Evolutionary conservation across 23 tunicate genomes (phyloP).

Genomic region (Clavelina lepadiformis): DNA sequence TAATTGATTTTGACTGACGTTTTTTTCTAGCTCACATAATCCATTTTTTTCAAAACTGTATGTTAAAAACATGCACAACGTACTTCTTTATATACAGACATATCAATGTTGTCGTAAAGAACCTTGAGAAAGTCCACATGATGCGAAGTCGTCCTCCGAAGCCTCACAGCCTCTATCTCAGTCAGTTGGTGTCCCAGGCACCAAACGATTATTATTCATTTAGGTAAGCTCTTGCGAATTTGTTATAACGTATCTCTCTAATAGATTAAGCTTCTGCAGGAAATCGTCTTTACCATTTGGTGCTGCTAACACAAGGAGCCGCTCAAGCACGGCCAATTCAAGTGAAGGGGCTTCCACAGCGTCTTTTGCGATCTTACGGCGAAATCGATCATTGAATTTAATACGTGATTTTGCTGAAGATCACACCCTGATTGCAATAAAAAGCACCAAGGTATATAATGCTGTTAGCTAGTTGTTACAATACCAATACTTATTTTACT

Average conservation of each 20-base stretch:
- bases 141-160: conserved; percentile 33
- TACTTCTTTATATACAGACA: conserved; percentile 12
- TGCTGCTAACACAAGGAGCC: background rate
- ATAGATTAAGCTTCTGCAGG: too few relatives aligned
- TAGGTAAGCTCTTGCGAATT: too few relatives aligned
- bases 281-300: background rate
- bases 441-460: conserved; percentile 43
- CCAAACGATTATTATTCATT: too few relatives aligned
- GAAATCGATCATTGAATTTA: conserved; percentile 63
- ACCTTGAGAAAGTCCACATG: conserved; percentile 48
- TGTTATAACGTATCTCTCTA: too few relatives aligned
- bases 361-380: conserved; percentile 29
- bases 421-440: conserved; percentile 31
- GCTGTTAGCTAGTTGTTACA: background rate
- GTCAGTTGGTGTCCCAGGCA: conserved; percentile 28
- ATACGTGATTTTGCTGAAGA: conserved; percentile 66
- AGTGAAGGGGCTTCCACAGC: conserved; percentile 5
- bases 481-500: too few relatives aligned
- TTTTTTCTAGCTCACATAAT: too few relatives aligned
- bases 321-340: conserved; percentile 4
- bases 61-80: background rate
- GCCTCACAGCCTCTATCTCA: conserved; percentile 56
- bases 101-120: conserved; percentile 40
- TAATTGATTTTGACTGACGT: too few relatives aligned
- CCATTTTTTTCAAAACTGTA: background rate